A percentile compares a stretch with the other conserved stretches of the same genome.
Conservation (phyloP, 2,113 vertebrate species). For the Sinocyclocheilus grahami region DNA sequence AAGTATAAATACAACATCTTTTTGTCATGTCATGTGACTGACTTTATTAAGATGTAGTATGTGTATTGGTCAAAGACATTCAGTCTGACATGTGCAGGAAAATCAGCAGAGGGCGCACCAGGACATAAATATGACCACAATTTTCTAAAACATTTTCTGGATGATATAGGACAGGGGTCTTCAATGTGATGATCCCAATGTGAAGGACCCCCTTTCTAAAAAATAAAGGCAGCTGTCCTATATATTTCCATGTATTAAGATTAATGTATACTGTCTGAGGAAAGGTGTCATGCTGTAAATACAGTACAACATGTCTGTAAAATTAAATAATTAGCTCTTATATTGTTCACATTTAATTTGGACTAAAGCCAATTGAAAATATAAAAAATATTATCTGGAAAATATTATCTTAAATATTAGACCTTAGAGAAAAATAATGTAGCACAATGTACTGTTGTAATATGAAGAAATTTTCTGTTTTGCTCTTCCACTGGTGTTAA, state of each 20-base stretch:
- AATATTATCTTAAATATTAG: background rate
- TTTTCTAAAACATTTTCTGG: background rate
- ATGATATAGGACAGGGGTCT: background rate
- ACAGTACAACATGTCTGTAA: background rate
- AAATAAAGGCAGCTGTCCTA: background rate
- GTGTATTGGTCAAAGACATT: background rate
- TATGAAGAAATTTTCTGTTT: background rate
- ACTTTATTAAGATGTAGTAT: background rate
- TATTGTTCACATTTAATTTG: background rate
- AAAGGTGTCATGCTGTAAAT: background rate
- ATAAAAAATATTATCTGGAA: background rate
- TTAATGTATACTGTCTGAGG: background rate
- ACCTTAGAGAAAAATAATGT: background rate
- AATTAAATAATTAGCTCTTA: background rate
- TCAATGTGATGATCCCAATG: background rate
- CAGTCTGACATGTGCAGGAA: constrained; percentile 2
- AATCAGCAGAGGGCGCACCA: constrained; percentile 69
- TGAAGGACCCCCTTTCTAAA: background rate
- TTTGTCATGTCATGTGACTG: background rate
- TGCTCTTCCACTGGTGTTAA: too few relatives aligned
- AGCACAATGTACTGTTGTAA: background rate
- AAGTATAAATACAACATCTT: background rate
- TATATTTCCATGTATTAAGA: background rate
- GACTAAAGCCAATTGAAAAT: background rate
- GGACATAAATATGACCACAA: constrained; percentile 54